Evolutionary conservation across 2,888 invertebrate genomes (phyloP).

Genomic region (Dinocampus coccinellae): DNA sequence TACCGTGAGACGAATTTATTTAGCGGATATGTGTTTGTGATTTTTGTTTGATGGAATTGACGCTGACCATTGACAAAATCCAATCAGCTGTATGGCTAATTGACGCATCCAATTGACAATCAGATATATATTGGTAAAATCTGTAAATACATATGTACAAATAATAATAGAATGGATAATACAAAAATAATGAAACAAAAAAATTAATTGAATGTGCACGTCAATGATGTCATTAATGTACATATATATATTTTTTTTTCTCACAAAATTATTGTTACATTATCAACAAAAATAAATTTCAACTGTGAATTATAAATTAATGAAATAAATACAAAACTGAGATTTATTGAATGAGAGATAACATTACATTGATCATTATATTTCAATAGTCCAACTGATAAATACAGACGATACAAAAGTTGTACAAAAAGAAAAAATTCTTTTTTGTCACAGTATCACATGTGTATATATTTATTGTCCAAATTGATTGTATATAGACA

Average conservation of each 20-base stretch:
- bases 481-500: conserved; percentile 63
- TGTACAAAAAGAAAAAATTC: neutral
- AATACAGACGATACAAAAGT: neutral
- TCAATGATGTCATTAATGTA: conserved; percentile 58
- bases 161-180: neutral
- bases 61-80: conserved; percentile 37
- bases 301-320: too few species aligned
- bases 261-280: too few species aligned
- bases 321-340: too few species aligned
- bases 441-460: conserved; percentile 38
- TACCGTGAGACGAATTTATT: conserved; percentile 58
- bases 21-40: conserved; percentile 38
- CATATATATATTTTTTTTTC: conserved; percentile 42
- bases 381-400: conserved; percentile 12
- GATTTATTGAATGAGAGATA: too few species aligned
- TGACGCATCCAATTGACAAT: conserved; percentile 36
- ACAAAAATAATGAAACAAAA: conserved; percentile 26
- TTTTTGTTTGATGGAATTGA: conserved; percentile 44
- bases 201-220: conserved; percentile 48
- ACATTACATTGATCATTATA: conserved; percentile 32
- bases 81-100: conserved; percentile 42
- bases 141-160: neutral
- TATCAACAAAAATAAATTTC: too few species aligned
- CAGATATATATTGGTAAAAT: neutral
- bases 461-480: conserved; percentile 39